phyloP scores from a whole-genome alignment of 2,888 invertebrate genomes.

The Andrena chrysosceles region DNA sequence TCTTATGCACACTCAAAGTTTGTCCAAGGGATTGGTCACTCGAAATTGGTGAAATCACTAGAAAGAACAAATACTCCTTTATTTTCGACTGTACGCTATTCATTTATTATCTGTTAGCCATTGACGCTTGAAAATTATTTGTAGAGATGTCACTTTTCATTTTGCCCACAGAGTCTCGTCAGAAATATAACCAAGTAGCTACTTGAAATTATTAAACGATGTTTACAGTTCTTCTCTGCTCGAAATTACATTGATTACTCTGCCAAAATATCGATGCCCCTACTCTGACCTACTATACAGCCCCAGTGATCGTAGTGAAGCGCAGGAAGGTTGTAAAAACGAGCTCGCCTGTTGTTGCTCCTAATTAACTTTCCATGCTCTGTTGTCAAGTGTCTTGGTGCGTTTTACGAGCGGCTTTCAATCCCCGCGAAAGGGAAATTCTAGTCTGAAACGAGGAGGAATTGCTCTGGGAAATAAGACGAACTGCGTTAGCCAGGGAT shows the following conservation, averaged over 20 bases:
- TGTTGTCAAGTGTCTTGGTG: neutral
- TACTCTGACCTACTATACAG: neutral
- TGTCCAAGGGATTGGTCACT: neutral
- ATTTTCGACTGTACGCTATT: neutral
- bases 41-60: neutral
- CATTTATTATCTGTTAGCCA: too few species aligned
- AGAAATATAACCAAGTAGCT: too few species aligned
- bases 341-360: neutral
- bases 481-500: conserved; percentile 10
- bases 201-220: too few species aligned
- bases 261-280: neutral
- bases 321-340: neutral
- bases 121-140: neutral
- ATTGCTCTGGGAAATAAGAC: conserved; percentile 34
- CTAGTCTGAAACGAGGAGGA: conserved; percentile 5
- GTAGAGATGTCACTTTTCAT: neutral
- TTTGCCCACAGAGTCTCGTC: too few species aligned
- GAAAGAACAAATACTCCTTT: neutral
- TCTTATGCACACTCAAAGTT: conserved; percentile 16
- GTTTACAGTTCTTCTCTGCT: too few species aligned
- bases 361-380: neutral
- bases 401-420: neutral
- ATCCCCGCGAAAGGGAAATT: neutral
- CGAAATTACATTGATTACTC: too few species aligned
- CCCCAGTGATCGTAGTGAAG: neutral